Conservation (phyloP, 2,797 vertebrate species). For the Scolopax rusticola region DNA sequence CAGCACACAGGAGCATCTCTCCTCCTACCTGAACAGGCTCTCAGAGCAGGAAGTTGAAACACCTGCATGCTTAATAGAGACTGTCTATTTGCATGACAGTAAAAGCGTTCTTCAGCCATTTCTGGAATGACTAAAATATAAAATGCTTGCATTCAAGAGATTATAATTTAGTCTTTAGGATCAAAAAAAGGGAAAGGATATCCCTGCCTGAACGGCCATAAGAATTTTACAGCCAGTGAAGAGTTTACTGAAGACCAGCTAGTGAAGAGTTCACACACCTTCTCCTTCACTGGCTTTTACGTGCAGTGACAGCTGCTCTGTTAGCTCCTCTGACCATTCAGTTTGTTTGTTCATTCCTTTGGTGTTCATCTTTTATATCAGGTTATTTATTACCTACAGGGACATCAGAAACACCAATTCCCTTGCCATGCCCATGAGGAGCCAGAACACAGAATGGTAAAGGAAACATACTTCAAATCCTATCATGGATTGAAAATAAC, state of each 20-base stretch:
- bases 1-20: not conserved
- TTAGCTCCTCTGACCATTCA: not conserved
- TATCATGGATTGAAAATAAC: not conserved
- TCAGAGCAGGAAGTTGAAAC: not conserved
- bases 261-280: not conserved
- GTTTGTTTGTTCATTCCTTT: conserved; percentile 14
- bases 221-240: not conserved
- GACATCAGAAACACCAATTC: not conserved
- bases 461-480: not conserved
- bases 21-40: not conserved
- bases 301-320: not conserved
- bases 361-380: not conserved
- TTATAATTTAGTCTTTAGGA: not conserved
- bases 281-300: not conserved
- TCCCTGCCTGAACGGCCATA: not conserved
- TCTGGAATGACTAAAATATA: not conserved
- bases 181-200: not conserved
- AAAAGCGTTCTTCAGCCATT: not conserved
- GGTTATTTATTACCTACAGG: not conserved
- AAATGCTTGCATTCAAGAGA: not conserved
- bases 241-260: not conserved
- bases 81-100: not conserved
- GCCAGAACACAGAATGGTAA: not conserved
- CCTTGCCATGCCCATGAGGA: not conserved
- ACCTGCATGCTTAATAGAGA: not conserved